These are phyloP conservation scores for Clarias macrocephalus DNA, from an alignment of 2,113 vertebrate genomes.

Conservation along the genomic window DNA sequence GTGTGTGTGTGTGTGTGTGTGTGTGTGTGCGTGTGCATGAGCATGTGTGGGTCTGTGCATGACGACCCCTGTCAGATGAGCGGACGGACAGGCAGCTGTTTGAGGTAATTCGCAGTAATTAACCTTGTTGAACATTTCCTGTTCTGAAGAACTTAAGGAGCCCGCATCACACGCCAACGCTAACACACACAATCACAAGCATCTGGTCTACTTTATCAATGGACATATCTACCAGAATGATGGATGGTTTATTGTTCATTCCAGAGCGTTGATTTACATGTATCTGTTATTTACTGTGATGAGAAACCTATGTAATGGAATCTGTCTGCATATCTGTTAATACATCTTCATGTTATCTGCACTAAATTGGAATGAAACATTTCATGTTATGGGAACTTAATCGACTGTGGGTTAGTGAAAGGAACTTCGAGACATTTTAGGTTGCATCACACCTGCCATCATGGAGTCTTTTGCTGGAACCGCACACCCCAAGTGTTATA, in stretches of 20 bases:
- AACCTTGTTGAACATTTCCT: conserved; percentile 78
- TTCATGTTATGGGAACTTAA: neutral
- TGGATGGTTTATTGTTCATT: neutral
- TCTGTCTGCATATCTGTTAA: neutral
- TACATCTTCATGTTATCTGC: neutral
- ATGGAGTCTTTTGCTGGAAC: neutral
- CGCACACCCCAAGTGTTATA: neutral
- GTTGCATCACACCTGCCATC: neutral
- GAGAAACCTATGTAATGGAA: neutral
- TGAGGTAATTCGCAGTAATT: conserved; percentile 71
- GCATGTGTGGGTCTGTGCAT: conserved; percentile 44
- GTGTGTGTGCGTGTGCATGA: conserved; percentile 27
- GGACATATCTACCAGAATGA: neutral
- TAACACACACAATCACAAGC: neutral
- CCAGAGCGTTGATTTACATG: neutral
- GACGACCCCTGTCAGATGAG: conserved; percentile 76
- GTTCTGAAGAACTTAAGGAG: conserved; percentile 79
- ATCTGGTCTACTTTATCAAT: conserved; percentile 12
- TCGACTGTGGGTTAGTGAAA: neutral
- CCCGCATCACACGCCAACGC: conserved; percentile 60
- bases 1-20: neutral
- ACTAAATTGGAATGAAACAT: neutral
- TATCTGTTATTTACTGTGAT: too few species aligned
- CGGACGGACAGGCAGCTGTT: conserved; percentile 62
- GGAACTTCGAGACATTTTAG: neutral